Percentiles rank a stretch among this genome's conserved stretches.
phyloP scores from a whole-genome alignment of 2,113 vertebrate genomes.

The Tyrannus savana region DNA sequence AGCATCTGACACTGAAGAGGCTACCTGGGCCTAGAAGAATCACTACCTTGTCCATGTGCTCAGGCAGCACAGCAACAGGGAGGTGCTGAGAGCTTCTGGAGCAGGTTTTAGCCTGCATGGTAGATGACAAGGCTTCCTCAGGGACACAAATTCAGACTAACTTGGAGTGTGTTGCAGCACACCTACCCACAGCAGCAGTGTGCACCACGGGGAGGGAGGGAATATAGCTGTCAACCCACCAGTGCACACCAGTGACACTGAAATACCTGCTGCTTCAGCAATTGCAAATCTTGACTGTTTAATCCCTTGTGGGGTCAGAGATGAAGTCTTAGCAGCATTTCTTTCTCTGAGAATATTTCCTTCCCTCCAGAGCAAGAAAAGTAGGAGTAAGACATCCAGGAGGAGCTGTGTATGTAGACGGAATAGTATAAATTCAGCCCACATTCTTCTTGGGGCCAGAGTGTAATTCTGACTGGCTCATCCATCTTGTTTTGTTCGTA shows the following conservation, averaged over 20 bases:
- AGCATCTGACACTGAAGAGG: not conserved
- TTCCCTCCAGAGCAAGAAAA: not conserved
- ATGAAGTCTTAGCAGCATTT: not conserved
- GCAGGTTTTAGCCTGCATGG: not conserved
- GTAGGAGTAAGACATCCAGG: not conserved
- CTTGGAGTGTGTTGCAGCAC: not conserved
- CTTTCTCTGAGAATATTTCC: not conserved
- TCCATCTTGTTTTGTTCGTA: not conserved
- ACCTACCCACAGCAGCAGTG: not conserved
- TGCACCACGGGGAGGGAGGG: accelerated
- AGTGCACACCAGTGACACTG: not conserved
- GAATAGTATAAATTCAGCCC: not conserved
- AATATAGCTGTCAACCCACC: not conserved
- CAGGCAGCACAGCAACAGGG: not conserved
- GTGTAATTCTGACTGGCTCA: not conserved
- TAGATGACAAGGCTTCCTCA: not conserved
- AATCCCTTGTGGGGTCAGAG: not conserved
- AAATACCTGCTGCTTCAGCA: not conserved
- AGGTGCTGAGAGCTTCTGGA: not conserved
- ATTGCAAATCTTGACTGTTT: not conserved
- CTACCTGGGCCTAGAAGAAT: not conserved
- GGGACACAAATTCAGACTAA: not conserved
- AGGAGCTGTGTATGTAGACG: not conserved
- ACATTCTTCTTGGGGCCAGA: not conserved
- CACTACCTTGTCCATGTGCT: not conserved